Conservation (phyloP, 2,113 vertebrate genomes). For the Mesocricetus auratus region DNA sequence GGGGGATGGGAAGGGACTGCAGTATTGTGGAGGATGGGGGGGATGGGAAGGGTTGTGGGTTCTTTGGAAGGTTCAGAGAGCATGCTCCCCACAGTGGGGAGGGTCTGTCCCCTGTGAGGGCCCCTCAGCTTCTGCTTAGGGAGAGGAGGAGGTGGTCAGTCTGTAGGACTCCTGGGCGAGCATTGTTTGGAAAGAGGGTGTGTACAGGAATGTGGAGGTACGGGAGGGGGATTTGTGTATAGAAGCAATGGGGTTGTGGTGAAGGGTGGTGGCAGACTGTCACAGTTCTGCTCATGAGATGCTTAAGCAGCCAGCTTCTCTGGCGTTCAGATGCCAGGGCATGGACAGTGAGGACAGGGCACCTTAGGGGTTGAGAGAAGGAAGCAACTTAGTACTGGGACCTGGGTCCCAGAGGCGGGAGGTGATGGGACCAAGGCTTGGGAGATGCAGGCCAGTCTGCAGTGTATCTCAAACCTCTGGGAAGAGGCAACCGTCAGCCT, state of each 20-base stretch:
- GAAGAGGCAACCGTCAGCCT: not conserved
- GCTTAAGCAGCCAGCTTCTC: not conserved
- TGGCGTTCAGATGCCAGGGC: not conserved
- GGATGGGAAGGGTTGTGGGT: not conserved
- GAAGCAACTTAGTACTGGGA: not conserved
- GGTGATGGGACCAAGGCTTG: not conserved
- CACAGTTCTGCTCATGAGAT: not conserved
- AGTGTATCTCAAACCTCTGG: not conserved
- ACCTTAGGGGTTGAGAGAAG: too few relatives aligned
- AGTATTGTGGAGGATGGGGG: not conserved
- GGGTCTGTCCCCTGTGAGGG: not conserved
- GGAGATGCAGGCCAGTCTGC: not conserved
- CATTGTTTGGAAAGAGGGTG: conserved; percentile 68
- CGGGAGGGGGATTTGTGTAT: not conserved
- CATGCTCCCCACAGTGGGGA: not conserved
- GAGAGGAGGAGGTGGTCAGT: conserved; percentile 27
- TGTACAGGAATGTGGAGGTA: conserved; percentile 60
- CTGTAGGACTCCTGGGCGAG: not conserved
- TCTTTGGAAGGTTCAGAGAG: not conserved
- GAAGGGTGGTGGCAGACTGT: too few relatives aligned
- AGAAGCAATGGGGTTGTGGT: not conserved
- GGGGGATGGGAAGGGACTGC: not conserved
- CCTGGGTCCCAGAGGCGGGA: too few relatives aligned
- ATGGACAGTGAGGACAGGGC: not conserved
- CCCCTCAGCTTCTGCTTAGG: not conserved